Conservation (phyloP, 2,113 vertebrate species). For the Oplegnathus fasciatus region DNA sequence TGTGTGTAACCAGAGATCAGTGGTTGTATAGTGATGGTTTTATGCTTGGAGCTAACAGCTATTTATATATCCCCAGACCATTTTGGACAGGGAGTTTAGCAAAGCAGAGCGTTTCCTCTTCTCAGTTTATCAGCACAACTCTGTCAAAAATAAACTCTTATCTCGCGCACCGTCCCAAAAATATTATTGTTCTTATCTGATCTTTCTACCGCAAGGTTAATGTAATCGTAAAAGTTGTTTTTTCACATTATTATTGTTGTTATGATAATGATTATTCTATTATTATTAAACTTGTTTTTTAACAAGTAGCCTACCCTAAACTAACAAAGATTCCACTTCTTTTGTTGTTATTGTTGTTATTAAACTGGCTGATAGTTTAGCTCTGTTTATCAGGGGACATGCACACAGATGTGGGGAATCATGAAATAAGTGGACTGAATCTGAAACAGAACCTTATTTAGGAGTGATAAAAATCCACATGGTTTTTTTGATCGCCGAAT, state of each 20-base stretch:
- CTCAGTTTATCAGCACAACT: slow-evolving; percentile 48
- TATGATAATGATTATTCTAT: no score
- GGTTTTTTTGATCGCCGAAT: no score
- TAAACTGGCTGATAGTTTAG: not conserved
- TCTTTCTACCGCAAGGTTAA: slow-evolving; percentile 59
- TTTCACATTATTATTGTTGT: no score
- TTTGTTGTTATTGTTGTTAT: not conserved
- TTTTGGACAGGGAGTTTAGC: slow-evolving; percentile 22
- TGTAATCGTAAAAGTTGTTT: no score
- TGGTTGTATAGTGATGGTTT: slow-evolving; percentile 29
- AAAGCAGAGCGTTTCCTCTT: slow-evolving; percentile 56
- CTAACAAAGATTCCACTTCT: not conserved
- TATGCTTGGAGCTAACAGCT: slow-evolving; percentile 18
- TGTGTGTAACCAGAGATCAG: not conserved
- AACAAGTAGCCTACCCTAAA: no score
- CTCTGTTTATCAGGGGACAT: not conserved
- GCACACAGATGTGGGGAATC: no score
- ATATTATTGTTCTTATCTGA: slow-evolving; percentile 66
- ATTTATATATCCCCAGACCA: slow-evolving; percentile 21
- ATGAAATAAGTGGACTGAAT: no score
- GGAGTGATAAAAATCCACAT: not conserved
- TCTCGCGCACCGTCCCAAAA: slow-evolving; percentile 59
- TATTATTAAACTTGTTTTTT: no score
- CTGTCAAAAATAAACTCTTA: slow-evolving; percentile 58
- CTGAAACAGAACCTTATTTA: not conserved